phyloP scores from a whole-genome alignment of 2,888 invertebrate genomes.

The Aphodius sticticus region DNA sequence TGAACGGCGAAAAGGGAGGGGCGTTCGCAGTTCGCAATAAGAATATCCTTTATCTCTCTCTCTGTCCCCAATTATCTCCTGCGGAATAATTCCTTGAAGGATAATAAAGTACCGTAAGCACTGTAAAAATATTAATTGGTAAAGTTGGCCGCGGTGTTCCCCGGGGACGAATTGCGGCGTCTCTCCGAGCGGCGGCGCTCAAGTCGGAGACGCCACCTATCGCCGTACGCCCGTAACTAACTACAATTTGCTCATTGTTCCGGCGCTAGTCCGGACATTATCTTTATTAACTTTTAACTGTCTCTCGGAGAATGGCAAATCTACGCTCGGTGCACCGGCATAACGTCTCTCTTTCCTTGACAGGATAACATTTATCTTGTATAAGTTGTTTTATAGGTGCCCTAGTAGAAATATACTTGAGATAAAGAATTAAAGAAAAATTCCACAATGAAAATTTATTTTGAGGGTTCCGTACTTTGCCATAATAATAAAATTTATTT shows the following conservation, averaged over 20 bases:
- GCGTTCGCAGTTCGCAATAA: not conserved
- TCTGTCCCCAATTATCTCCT: slow-evolving; percentile 48
- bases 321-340: not conserved
- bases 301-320: slow-evolving; percentile 38
- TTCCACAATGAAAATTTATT: too few species aligned
- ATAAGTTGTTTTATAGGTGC: not conserved
- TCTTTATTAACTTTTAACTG: slow-evolving; percentile 58
- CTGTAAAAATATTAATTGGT: slow-evolving; percentile 59
- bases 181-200: slow-evolving; percentile 32
- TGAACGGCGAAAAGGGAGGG: not conserved
- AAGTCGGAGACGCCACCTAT: slow-evolving; percentile 30
- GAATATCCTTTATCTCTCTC: slow-evolving; percentile 4
- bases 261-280: slow-evolving; percentile 53
- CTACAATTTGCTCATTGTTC: slow-evolving; percentile 59
- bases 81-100: slow-evolving; percentile 54
- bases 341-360: not conserved
- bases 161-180: slow-evolving; percentile 42
- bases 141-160: slow-evolving; percentile 54
- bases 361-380: not conserved
- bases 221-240: slow-evolving; percentile 50
- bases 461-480: too few species aligned
- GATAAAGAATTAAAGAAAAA: too few species aligned
- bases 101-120: slow-evolving; percentile 54
- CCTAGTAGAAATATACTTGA: too few species aligned
- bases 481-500: too few species aligned